phyloP scores from a whole-genome alignment of 2,113 vertebrate species.

The Corythornis cristatus region DNA sequence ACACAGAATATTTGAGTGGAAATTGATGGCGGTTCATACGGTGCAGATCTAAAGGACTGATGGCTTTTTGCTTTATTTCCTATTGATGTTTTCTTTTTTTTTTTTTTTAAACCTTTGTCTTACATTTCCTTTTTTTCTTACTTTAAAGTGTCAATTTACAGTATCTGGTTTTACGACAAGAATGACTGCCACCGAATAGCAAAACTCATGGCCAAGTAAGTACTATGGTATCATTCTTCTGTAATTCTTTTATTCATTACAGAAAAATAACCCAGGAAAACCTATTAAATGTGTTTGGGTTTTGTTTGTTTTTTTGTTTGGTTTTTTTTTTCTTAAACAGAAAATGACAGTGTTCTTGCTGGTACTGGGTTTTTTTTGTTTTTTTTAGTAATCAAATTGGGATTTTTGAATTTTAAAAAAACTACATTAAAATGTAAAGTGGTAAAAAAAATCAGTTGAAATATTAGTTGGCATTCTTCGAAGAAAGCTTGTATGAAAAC shows the following conservation, averaged over 20 bases:
- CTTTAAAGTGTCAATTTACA: conserved; percentile 95
- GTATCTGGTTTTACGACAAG: conserved; percentile 99
- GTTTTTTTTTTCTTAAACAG: neutral
- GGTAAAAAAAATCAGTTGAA: neutral
- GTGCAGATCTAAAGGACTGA: neutral
- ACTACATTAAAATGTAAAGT: neutral
- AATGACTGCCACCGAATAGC: conserved; percentile 96
- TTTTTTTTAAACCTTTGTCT: neutral
- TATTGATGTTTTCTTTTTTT: neutral
- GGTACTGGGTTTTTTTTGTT: neutral
- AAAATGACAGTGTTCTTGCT: neutral
- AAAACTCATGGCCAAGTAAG: conserved; percentile 97
- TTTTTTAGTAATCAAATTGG: neutral
- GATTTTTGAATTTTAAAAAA: neutral
- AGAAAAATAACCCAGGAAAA: neutral
- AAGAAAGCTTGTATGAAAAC: neutral
- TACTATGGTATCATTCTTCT: conserved; percentile 28
- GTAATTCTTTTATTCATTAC: neutral
- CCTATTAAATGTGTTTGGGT: rapidly evolving
- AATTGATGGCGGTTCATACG: neutral
- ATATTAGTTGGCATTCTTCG: neutral
- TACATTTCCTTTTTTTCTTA: conserved; percentile 29
- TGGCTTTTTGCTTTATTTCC: neutral
- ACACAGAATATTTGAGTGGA: neutral
- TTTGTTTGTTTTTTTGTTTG: neutral